These are phyloP conservation scores for Drosophila kohkoa DNA, from an alignment of 1,140 invertebrate genomes.

Conservation along the genomic window DNA sequence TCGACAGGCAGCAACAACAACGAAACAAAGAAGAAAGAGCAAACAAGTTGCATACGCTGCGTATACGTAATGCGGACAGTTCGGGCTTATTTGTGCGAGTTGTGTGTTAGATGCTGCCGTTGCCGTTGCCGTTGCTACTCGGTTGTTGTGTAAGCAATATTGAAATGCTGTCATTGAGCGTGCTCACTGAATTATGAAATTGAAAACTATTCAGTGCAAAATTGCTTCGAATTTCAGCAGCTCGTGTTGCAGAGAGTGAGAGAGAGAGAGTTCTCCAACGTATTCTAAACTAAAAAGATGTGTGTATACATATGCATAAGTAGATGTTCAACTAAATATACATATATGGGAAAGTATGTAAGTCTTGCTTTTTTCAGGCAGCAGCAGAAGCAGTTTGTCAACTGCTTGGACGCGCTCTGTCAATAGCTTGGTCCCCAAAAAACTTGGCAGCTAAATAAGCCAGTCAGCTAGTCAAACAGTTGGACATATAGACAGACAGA, in stretches of 20 bases:
- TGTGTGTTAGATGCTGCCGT: conserved; percentile 25
- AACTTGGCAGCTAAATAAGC: conserved; percentile 44
- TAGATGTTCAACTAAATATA: conserved; percentile 2
- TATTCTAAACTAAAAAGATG: conserved; percentile 10
- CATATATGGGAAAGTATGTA: background rate
- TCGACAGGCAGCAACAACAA: conserved; percentile 9
- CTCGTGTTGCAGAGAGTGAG: conserved; percentile 27
- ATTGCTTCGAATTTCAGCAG: conserved; percentile 73
- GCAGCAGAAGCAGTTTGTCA: conserved; percentile 42
- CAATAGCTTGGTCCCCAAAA: conserved; percentile 37
- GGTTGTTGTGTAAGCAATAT: conserved; percentile 68
- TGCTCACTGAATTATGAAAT: conserved; percentile 84
- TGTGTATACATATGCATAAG: conserved; percentile 7
- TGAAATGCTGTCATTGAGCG: conserved; percentile 81
- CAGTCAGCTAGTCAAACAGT: conserved; percentile 23
- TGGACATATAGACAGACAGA: background rate
- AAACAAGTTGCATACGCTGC: conserved; percentile 56
- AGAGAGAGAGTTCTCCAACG: conserved; percentile 13
- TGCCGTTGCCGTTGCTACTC: conserved; percentile 3
- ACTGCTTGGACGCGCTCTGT: conserved; percentile 53
- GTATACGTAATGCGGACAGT: conserved; percentile 70
- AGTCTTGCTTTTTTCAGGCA: conserved; percentile 5
- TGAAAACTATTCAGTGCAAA: conserved; percentile 82
- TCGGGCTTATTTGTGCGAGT: conserved; percentile 50
- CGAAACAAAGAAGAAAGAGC: background rate